Evolutionary conservation across 23 tunicate species (phyloP).

Genomic region (Aplidium turbinatum): DNA sequence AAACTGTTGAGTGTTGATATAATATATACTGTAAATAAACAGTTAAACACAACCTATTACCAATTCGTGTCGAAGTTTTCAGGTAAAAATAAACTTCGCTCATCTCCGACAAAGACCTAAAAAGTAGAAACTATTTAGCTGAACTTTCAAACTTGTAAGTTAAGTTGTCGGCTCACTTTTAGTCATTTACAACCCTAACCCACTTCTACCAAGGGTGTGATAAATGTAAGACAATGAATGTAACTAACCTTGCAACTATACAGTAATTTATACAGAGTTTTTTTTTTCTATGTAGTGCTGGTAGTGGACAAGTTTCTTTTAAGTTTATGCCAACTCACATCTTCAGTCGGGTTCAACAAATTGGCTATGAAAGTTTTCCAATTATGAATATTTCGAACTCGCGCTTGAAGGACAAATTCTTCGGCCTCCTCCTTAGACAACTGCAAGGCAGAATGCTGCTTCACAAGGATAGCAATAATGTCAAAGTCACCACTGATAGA

Average conservation of each 20-base stretch:
- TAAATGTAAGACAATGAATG: too few relatives aligned
- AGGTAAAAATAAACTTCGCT: conserved; percentile 46
- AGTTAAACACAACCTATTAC: conserved; percentile 22
- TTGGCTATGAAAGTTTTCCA: conserved; percentile 47
- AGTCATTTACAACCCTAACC: too few relatives aligned
- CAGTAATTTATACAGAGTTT: too few relatives aligned
- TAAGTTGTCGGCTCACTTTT: too few relatives aligned
- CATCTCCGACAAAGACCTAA: conserved; percentile 48
- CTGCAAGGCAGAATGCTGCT: conserved; percentile 33
- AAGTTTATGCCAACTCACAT: not conserved
- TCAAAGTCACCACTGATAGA: conserved; percentile 29
- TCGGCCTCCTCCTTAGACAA: conserved; percentile 48
- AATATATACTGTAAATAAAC: too few relatives aligned
- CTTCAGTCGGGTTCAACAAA: conserved; percentile 22
- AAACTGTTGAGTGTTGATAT: too few relatives aligned
- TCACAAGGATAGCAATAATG: conserved; percentile 63
- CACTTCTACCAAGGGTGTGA: too few relatives aligned
- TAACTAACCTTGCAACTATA: too few relatives aligned
- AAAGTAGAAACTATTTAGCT: too few relatives aligned
- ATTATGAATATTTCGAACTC: conserved; percentile 78
- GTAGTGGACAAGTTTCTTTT: too few relatives aligned
- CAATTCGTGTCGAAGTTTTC: conserved; percentile 74
- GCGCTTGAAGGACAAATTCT: conserved; percentile 59
- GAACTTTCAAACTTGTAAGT: too few relatives aligned
- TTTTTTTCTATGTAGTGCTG: too few relatives aligned